Base-by-base conservation (phyloP, 2,888 invertebrate genomes). In the Pseudococcus jackbeardsleyi region DNA sequence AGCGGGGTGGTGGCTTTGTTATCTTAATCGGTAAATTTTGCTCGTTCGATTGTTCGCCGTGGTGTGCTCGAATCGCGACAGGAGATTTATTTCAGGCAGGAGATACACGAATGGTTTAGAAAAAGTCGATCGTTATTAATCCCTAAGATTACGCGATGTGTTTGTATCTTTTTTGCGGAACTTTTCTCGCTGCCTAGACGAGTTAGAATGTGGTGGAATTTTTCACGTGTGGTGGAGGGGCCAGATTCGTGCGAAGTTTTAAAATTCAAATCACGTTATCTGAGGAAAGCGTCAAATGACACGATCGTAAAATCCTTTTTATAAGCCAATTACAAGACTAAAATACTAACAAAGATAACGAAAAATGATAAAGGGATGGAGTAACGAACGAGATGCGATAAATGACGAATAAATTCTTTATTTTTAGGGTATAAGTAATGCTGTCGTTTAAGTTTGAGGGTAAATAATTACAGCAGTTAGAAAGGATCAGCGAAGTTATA, bases 381-480 rank as follows among this genome's bases (percentile, higher is more conserved):
- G 46, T 68, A 68, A 26, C 68, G 64, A 46, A 72, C 46, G 46
- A 64, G 72, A 48, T 86, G 46, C 86, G 86, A 86, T 86, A 86
- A 86, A 86, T 86, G 86, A 86, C 39, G 86, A 86, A 86, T 86
- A 86, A 86, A 86, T 86, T 86, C 86, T 86, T 86, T 86, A 86
- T 86, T 86, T 86, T 86, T 86, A 86, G 72, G 86, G 68, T 86
- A 86, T 88, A 88, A 88, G 88, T 88, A 88, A 88, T 88, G 88
- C 64, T 88, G 88, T 84, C 82, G 82, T 82, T 82, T 84, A 82
- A 84, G 88, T 84, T 84, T 84, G 84, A 88, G 88, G 88, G 88
- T 88, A 88, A 88, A 88, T 88, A 88, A 88, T 88, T 88, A 88
- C 48, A 84, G 88, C 64, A 88, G 88, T 88, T 88, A 88, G 88